Conservation (phyloP, 1,140 invertebrate species). For the Phymorhynchus buccinoides region DNA sequence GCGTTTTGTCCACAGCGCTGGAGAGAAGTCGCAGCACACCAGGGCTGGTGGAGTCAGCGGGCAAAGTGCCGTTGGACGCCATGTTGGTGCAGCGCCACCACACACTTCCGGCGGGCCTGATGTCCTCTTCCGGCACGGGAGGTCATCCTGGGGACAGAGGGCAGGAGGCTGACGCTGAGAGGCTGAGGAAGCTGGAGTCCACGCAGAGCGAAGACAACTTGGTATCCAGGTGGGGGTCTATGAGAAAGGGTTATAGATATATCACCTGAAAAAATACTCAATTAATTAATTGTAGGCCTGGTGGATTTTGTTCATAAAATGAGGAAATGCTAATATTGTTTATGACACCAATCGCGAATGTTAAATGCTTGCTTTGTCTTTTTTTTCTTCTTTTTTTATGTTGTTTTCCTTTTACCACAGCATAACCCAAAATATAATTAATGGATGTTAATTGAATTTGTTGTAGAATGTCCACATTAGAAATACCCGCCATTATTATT, state of each 20-base stretch:
- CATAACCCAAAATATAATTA: too few species aligned
- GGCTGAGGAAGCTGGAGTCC: constrained; percentile 33
- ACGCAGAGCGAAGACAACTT: constrained; percentile 54
- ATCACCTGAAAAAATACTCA: too few species aligned
- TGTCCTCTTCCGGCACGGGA: constrained; percentile 44
- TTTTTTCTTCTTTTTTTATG: too few species aligned
- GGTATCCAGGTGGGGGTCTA: constrained; percentile 35
- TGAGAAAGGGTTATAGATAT: background rate
- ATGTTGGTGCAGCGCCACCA: constrained; percentile 77
- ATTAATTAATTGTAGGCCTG: too few species aligned
- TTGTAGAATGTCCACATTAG: too few species aligned
- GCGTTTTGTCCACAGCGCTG: constrained; percentile 80
- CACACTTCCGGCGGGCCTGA: constrained; percentile 77
- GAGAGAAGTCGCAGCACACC: constrained; percentile 95
- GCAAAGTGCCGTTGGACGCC: constrained; percentile 89
- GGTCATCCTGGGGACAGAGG: constrained; percentile 13
- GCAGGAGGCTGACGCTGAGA: constrained; percentile 36
- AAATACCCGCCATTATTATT: too few species aligned
- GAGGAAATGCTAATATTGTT: too few species aligned
- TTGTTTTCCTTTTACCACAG: too few species aligned
- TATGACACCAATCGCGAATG: too few species aligned
- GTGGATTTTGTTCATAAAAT: too few species aligned
- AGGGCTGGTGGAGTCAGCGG: constrained; percentile 91
- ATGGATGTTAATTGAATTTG: too few species aligned
- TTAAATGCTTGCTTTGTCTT: too few species aligned